phyloP scores from a whole-genome alignment of 2,888 invertebrate genomes.

The Mythimna albipuncta region DNA sequence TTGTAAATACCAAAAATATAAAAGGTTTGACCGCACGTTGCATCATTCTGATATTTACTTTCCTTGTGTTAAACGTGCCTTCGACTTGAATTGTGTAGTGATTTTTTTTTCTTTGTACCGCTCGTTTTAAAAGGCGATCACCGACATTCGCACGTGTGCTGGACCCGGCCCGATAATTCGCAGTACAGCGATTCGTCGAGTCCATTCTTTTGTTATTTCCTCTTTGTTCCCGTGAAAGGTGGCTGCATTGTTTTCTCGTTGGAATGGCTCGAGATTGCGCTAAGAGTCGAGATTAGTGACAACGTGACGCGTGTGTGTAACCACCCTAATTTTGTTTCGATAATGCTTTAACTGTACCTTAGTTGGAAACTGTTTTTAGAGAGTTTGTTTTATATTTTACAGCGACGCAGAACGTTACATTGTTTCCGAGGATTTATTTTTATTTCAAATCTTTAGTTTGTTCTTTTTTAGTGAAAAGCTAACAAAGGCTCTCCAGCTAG shows the following conservation, averaged over 20 bases:
- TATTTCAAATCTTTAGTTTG: conserved; percentile 10
- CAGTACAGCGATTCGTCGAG: conserved; percentile 83
- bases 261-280: conserved; percentile 86
- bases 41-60: conserved; percentile 64
- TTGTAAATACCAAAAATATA: conserved; percentile 72
- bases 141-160: conserved; percentile 79
- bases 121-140: conserved; percentile 79
- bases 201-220: conserved; percentile 87
- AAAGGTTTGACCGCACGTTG: conserved; percentile 63
- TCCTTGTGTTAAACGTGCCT: conserved; percentile 62
- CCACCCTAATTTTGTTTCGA: conserved; percentile 80
- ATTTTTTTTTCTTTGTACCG: conserved; percentile 75
- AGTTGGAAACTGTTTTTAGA: conserved; percentile 60
- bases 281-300: conserved; percentile 88
- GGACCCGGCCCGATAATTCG: conserved; percentile 80
- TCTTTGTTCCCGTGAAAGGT: conserved; percentile 87
- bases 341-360: conserved; percentile 73
- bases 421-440: conserved; percentile 28
- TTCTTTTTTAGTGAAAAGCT: conserved; percentile 1
- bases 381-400: conserved; percentile 63
- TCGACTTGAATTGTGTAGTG: conserved; percentile 55
- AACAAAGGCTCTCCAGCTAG: conserved; percentile 17
- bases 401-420: conserved; percentile 32
- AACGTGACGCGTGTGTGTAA: conserved; percentile 86
- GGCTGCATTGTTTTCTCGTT: conserved; percentile 87